Conservation (phyloP, 2,113 vertebrate genomes). For the Fregata magnificens region DNA sequence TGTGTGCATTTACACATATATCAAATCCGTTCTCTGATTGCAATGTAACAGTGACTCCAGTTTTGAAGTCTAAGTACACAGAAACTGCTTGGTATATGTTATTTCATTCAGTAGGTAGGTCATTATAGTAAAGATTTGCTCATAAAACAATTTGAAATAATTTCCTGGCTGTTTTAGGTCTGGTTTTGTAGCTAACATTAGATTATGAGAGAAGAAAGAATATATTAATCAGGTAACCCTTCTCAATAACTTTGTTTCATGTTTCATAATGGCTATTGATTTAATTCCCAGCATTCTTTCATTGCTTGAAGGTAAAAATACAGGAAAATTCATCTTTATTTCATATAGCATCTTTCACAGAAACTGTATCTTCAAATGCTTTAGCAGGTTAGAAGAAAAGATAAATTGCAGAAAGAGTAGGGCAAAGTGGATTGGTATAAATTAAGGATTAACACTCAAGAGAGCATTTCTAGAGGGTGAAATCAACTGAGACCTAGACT, state of each 20-base stretch:
- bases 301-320: neutral
- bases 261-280: neutral
- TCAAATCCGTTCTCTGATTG: neutral
- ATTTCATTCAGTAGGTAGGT: neutral
- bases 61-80: neutral
- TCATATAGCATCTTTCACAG: neutral
- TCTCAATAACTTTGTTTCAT: neutral
- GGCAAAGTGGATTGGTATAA: neutral
- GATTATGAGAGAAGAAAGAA: neutral
- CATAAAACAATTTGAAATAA: conserved; percentile 2
- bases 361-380: neutral
- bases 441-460: neutral
- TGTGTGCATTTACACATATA: neutral
- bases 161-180: neutral
- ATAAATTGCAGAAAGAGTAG: neutral
- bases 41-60: neutral
- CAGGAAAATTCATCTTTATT: neutral
- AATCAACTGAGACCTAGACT: neutral
- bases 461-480: neutral
- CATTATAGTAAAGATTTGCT: neutral
- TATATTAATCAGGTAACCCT: neutral
- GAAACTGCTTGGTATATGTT: neutral
- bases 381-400: neutral
- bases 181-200: neutral
- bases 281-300: neutral